Evolutionary conservation across 2,797 vertebrate genomes (phyloP), one percentile per base, ranked within the genome.

Genomic region (Clarias fuscus): DNA sequence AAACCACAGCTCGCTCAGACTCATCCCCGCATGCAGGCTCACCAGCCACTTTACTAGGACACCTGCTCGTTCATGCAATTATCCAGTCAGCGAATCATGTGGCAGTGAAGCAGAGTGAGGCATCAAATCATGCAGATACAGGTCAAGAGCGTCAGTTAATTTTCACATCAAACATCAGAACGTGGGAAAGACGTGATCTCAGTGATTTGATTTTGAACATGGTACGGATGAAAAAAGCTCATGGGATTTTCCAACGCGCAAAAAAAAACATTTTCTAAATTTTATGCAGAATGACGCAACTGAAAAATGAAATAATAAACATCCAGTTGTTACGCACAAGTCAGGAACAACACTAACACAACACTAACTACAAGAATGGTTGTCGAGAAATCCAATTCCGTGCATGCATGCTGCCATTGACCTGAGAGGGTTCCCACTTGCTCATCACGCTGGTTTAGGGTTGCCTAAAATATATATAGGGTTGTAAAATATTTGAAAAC

Each of bases 1-100:
- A 37, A 37, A n/a, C 20, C 24, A 33, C 80, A 53, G 22, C 18
- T 67, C 79, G 40, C 37, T 65, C 37, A 48, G 79, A 43, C 62
- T 68, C 62, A 53, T 68, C 64, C 79, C 14, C n/a, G 33, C 56
- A 68, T 56, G 27, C 56, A 68, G 64, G 22, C 48, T 82, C 80
- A 82, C 43, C 80, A 53, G 64, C 43, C 64, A 82, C 37, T 67
- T 67, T 27, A 53, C 65, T 82, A 53, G n/a, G 79, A 67, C 64
- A 81, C 61, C 78, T 81, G 78, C 61, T 65, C 22, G 65, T 65
- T 48, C 40, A 17, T 82, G 64, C 40, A 68, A 56, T 82, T 68
- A 82, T 68, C 43, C 80, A 82, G 37, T 27, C 62, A 82, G 78
- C 61, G 1, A 80, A 43, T 80, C 61, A 80, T 15, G 14, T 17